phyloP scores from a whole-genome alignment of 1,140 invertebrate genomes.

The Sitobion miscanthi region DNA sequence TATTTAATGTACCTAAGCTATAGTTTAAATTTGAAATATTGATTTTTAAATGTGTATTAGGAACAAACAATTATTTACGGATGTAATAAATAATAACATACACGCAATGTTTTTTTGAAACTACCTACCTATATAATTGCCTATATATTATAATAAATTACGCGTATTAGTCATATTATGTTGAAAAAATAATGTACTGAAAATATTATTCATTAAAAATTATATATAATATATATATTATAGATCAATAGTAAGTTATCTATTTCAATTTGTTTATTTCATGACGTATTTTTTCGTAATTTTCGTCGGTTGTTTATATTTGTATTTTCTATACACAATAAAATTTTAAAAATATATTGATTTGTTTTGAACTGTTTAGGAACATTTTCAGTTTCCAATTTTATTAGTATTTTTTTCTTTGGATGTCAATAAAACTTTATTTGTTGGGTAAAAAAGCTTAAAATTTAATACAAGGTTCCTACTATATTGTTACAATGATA shows the following conservation, averaged over 20 bases:
- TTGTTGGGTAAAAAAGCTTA: too few species aligned
- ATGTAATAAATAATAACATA: background rate
- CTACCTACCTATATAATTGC: background rate
- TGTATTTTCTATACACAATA: too few species aligned
- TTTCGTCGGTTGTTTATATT: too few species aligned
- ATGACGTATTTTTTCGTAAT: too few species aligned
- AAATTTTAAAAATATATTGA: too few species aligned
- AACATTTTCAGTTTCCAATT: too few species aligned
- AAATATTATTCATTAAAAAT: background rate
- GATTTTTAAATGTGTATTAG: too few species aligned
- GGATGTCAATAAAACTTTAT: too few species aligned
- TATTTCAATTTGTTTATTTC: background rate
- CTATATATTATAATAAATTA: background rate
- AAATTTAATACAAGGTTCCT: too few species aligned
- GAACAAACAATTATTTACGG: background rate
- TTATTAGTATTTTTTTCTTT: too few species aligned
- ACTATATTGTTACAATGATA: too few species aligned
- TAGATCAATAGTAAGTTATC: background rate
- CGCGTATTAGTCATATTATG: background rate
- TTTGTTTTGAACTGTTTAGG: too few species aligned
- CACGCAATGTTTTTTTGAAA: background rate
- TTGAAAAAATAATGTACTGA: background rate
- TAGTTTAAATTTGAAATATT: background rate
- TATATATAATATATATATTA: background rate
- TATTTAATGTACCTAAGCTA: background rate